Conservation (phyloP, 1,140 invertebrate genomes). For the Drosophila athabasca region DNA sequence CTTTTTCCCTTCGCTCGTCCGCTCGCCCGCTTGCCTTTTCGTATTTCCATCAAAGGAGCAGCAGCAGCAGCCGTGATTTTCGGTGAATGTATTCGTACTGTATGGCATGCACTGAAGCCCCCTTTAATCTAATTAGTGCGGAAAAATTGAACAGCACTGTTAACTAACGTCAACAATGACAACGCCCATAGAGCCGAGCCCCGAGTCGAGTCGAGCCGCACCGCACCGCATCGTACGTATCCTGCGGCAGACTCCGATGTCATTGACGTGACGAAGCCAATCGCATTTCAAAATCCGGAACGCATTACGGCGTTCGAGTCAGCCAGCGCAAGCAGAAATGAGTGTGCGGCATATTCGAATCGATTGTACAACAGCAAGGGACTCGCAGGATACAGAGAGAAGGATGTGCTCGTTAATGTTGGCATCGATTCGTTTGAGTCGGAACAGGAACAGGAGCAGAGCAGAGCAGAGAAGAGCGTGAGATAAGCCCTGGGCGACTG, state of each 20-base stretch:
- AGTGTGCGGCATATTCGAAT: conserved; percentile 25
- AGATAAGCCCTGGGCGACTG: conserved; percentile 7
- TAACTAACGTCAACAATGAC: conserved; percentile 64
- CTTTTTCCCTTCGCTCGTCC: conserved; percentile 17
- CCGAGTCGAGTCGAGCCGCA: conserved; percentile 20
- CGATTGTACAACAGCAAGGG: neutral
- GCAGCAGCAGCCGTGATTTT: conserved; percentile 20
- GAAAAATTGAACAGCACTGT: conserved; percentile 75
- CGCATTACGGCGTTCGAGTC: conserved; percentile 29
- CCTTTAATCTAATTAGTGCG: conserved; percentile 78
- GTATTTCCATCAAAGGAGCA: conserved; percentile 22
- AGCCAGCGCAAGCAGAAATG: conserved; percentile 14
- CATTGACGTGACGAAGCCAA: conserved; percentile 53
- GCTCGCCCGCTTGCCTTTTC: conserved; percentile 32
- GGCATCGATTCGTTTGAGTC: conserved; percentile 19
- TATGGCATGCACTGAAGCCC: conserved; percentile 34
- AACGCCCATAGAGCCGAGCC: conserved; percentile 17
- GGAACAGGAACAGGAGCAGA: conserved; percentile 3
- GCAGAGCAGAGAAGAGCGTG: neutral
- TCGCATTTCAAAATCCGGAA: conserved; percentile 53
- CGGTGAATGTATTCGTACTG: conserved; percentile 27
- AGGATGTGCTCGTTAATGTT: conserved; percentile 38
- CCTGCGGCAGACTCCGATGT: conserved; percentile 43
- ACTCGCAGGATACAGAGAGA: conserved; percentile 26
- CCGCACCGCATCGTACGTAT: conserved; percentile 28